Base-by-base conservation (phyloP, 2,888 invertebrate genomes). In the Hybos culiciformis region DNA sequence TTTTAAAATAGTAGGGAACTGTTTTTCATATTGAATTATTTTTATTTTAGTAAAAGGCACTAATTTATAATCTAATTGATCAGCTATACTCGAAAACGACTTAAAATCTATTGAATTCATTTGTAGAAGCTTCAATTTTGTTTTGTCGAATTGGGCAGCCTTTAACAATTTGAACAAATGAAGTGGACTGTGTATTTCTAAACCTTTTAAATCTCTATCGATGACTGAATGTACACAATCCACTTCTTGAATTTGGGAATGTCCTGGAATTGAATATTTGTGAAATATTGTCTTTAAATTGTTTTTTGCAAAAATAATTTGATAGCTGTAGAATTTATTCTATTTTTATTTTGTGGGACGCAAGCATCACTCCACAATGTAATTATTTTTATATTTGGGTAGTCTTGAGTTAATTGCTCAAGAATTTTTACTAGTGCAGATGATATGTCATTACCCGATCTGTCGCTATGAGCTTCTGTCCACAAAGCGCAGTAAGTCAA, bases 171-270 rank as follows among this genome's bases (percentile, higher is more conserved):
- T 23, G 14, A 37, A 4, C 4, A 37, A 11, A 23, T 23, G 21
- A 4, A 37, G 12, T 5, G 21, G 21, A 18, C 37, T 37, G 14
- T n/a, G 31, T 2, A 39, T n/a, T 32, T 39, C 32, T n/a, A 39
- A n/a, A 5, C 21, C 21, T 11, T 39, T 39, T 12, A 39, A 20
- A 32, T 32, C 17, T 6, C 12, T 5, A 20, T 32, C 39, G 11
- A 39, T 39, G 14, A 14, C 11, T 9, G 32, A 31, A 18, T 40
- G 39, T 11, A 32, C 39, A n/a, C 32, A 21, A 21, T 40, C 39
- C 2, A 32, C 39, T 32, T 39, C 39, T 8, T 39, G 39, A 12
- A 39, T 39, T 4, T 26, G 20, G 1, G 39, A 19, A 21, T 21
- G 32, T 3, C 21, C 39, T 3, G 31, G 32, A 17, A 24, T 24